A percentile compares a stretch with the other conserved stretches of the same genome.
phyloP scores from a whole-genome alignment of 2,797 vertebrate genomes.

The Pachyuromys duprasi region DNA sequence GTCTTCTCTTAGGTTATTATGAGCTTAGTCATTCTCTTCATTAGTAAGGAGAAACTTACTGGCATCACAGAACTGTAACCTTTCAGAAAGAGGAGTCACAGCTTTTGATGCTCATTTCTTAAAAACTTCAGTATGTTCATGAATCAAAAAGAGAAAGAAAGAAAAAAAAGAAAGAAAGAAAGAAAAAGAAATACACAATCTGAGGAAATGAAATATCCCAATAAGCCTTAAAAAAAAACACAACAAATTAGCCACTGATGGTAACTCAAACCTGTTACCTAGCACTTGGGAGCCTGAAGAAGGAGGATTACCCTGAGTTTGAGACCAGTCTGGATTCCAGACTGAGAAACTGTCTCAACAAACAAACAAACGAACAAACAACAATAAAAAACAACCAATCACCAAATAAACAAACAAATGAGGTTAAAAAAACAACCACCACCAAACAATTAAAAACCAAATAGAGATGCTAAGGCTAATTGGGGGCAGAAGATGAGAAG shows the following conservation, averaged over 20 bases:
- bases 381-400: neutral
- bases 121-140: conserved; percentile 66
- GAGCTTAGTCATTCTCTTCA: conserved; percentile 33
- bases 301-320: neutral
- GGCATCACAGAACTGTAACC: neutral
- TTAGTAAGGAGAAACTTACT: conserved; percentile 45
- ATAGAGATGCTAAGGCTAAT: neutral
- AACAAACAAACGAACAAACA: neutral
- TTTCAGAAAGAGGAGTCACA: neutral
- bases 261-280: too few species aligned
- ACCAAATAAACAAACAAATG: neutral
- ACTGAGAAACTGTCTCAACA: neutral
- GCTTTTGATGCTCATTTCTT: conserved; percentile 34
- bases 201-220: conserved; percentile 89
- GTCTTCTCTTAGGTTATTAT: neutral
- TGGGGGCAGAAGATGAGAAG: neutral
- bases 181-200: conserved; percentile 87
- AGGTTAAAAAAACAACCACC: neutral
- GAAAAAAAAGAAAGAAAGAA: conserved; percentile 66
- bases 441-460: neutral
- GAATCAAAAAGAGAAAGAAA: conserved; percentile 83
- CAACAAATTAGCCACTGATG: conserved; percentile 48
- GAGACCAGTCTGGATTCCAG: neutral
- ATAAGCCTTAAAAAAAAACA: conserved; percentile 88
- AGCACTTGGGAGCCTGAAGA: too few species aligned